These are phyloP conservation scores for Hyles lineata DNA, from an alignment of 2,888 invertebrate genomes.

Conservation along the genomic window DNA sequence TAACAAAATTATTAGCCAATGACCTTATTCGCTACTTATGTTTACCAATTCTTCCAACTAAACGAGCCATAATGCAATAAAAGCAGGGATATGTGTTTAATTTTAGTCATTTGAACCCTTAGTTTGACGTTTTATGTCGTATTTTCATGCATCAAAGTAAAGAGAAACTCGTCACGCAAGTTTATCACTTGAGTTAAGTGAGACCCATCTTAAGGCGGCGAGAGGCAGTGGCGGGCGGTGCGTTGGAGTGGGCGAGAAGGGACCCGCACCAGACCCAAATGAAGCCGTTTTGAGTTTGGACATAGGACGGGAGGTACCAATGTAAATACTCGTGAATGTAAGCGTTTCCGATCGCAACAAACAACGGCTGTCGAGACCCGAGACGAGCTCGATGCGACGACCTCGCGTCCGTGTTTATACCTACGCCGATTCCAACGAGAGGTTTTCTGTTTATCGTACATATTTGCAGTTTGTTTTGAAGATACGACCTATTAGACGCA, in stretches of 20 bases:
- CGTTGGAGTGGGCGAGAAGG: background rate
- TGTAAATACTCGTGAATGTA: slow-evolving; percentile 54
- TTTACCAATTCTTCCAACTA: background rate
- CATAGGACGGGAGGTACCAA: slow-evolving; percentile 44
- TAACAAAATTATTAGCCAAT: too few relatives aligned
- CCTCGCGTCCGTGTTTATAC: slow-evolving; percentile 29
- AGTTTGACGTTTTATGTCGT: background rate
- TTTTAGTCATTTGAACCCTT: background rate
- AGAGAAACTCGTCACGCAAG: slow-evolving; percentile 29
- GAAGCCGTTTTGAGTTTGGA: slow-evolving; percentile 54
- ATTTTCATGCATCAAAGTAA: slow-evolving; percentile 9
- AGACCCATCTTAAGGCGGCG: slow-evolving; percentile 29
- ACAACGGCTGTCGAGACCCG: slow-evolving; percentile 41
- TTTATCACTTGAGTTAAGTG: slow-evolving; percentile 31
- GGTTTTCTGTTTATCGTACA: slow-evolving; percentile 22
- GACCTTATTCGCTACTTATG: background rate
- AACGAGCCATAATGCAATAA: background rate
- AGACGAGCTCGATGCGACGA: slow-evolving; percentile 33
- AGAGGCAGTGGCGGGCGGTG: slow-evolving; percentile 29
- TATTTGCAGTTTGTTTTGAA: slow-evolving; percentile 20
- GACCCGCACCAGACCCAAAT: slow-evolving; percentile 37
- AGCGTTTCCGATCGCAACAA: slow-evolving; percentile 54
- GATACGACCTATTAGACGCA: slow-evolving; percentile 18
- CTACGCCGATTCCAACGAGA: slow-evolving; percentile 1
- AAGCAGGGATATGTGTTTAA: background rate